Conservation (phyloP, 1,140 invertebrate species). For the Lordiphosa stackelbergi region DNA sequence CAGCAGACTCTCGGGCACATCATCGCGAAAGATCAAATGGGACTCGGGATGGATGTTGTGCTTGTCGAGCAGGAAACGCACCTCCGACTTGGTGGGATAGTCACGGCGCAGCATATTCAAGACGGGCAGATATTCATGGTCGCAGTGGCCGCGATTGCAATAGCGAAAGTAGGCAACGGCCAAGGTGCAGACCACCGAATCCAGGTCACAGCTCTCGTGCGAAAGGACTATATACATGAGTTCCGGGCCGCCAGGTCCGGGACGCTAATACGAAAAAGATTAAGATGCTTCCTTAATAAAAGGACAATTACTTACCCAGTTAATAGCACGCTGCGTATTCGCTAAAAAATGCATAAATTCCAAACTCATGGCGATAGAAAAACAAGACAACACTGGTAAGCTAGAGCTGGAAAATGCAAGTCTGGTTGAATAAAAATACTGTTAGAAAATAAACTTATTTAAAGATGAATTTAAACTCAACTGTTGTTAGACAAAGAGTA, state of each 20-base stretch:
- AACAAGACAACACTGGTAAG: too few relatives aligned
- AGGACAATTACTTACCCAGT: constrained; percentile 25
- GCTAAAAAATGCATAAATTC: constrained; percentile 31
- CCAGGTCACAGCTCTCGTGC: constrained; percentile 84
- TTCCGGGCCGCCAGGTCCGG: background rate
- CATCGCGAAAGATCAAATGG: constrained; percentile 79
- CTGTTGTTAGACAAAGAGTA: too few relatives aligned
- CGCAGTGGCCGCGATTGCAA: constrained; percentile 8
- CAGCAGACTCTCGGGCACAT: constrained; percentile 79
- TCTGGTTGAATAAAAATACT: too few relatives aligned
- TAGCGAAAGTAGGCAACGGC: constrained; percentile 49
- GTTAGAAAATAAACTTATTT: too few relatives aligned
- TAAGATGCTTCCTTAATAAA: background rate
- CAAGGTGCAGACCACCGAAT: constrained; percentile 80
- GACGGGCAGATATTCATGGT: constrained; percentile 78
- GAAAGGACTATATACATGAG: constrained; percentile 79
- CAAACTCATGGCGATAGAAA: too few relatives aligned
- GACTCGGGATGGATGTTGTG: constrained; percentile 77
- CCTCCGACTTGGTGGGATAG: constrained; percentile 83
- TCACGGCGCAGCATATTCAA: constrained; percentile 82
- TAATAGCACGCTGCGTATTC: constrained; percentile 13
- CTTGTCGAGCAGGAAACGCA: constrained; percentile 80
- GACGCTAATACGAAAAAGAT: background rate
- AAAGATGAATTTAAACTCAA: too few relatives aligned
- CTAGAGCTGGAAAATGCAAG: too few relatives aligned